phyloP scores from a whole-genome alignment of 2,888 invertebrate species.

The Drosophila leonis region DNA sequence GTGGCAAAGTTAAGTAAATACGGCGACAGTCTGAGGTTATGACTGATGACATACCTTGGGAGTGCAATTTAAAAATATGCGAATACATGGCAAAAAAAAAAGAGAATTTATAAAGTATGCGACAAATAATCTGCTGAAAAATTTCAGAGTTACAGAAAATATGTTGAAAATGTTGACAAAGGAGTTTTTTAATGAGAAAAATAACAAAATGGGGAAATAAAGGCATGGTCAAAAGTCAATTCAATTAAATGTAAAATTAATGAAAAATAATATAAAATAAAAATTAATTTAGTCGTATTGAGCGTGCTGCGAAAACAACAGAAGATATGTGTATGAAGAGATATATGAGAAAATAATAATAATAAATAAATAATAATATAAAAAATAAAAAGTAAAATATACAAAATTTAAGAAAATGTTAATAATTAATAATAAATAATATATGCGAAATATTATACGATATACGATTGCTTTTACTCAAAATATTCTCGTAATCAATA shows the following conservation, averaged over 20 bases:
- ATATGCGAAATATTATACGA: not conserved
- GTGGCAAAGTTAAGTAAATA: conserved; percentile 63
- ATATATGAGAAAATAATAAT: too few species aligned
- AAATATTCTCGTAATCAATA: conserved; percentile 1
- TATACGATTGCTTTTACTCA: conserved; percentile 1
- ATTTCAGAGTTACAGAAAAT: not conserved
- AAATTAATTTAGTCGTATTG: too few species aligned
- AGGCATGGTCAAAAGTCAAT: not conserved
- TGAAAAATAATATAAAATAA: not conserved
- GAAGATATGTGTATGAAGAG: too few species aligned
- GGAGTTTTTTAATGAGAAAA: conserved; percentile 30
- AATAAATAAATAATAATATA: too few species aligned
- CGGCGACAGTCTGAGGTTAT: conserved; percentile 50
- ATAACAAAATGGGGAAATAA: not conserved
- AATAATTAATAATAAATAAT: not conserved
- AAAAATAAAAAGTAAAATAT: too few species aligned
- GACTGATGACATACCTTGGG: conserved; percentile 55
- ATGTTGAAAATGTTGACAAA: conserved; percentile 16
- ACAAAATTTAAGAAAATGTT: not conserved
- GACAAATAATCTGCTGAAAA: conserved; percentile 8
- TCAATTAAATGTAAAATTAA: not conserved
- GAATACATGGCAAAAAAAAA: conserved; percentile 11
- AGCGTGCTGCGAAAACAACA: too few species aligned
- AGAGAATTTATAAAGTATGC: conserved; percentile 7
- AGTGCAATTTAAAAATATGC: conserved; percentile 34